Evolutionary conservation across 2,113 vertebrate species (phyloP).

Genomic region (Myotis davidii): DNA sequence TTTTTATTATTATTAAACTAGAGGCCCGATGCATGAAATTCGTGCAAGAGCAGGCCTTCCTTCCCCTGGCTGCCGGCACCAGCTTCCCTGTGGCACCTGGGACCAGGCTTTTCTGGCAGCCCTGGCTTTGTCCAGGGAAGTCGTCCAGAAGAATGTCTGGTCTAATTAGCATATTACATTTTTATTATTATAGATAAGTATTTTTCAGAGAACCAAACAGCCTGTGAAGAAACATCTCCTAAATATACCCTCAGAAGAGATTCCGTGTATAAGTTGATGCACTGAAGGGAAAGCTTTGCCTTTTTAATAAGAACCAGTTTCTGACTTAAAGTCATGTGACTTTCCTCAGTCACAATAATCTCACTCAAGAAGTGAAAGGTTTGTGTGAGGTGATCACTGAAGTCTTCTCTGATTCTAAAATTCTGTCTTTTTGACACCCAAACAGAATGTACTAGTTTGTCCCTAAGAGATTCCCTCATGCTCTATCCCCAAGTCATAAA

Average conservation of each 20-base stretch:
- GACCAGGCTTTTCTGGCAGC: too few species aligned
- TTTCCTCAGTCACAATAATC: neutral
- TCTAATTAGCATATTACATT: too few species aligned
- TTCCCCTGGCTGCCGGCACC: too few species aligned
- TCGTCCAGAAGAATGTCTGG: too few species aligned
- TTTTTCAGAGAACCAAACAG: neutral
- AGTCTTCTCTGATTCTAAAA: neutral
- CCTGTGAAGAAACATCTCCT: neutral
- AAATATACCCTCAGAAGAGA: neutral
- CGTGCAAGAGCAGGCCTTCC: too few species aligned
- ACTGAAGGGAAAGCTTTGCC: neutral
- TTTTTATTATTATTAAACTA: neutral
- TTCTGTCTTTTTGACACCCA: neutral
- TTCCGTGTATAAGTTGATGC: neutral
- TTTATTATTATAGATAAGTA: neutral
- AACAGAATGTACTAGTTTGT: neutral
- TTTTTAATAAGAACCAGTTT: neutral
- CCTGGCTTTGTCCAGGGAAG: too few species aligned
- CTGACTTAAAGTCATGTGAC: neutral
- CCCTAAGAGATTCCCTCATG: neutral
- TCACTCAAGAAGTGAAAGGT: neutral
- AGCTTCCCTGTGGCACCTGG: too few species aligned
- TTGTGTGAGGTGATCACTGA: neutral
- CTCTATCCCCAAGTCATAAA: neutral
- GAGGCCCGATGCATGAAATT: too few species aligned